Evolutionary conservation across 2,797 vertebrate species (phyloP), one percentile per base, ranked within the genome.

Genomic region (Clamator glandarius): DNA sequence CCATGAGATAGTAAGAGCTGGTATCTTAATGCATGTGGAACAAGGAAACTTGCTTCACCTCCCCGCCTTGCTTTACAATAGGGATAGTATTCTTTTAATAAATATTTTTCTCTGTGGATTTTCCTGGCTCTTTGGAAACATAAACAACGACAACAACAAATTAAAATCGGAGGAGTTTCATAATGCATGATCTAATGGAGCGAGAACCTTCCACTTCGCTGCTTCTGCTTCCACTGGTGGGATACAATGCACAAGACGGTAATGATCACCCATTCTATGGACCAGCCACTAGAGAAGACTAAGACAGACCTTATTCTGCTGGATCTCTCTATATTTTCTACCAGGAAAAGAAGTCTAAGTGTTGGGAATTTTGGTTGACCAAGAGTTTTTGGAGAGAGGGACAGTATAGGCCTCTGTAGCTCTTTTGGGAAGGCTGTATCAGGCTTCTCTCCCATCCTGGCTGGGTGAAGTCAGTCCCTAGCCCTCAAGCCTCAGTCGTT

Each of bases 1-100:
- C 29, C 11, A 3, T 41, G 48, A 64, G 57, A 3, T 6, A 6
- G 2, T 0, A 18, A 36, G 24, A 42, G 39, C 5, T 23, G 31
- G 17, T 4, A 4, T 46, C 79, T 82, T 48, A 58, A 50, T 24
- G 39, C 15, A 2, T 6, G 3, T 58, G 42, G 42, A 48, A 1
- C 29, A 51, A 33, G 35, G 63, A 55, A 50, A 9, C 31, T 61
- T 36, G 2, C 8, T 29, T 15, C n/a, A n/a, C 28, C 59, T 39
- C 12, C 17, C n/a, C 3, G 20, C 3, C 26, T 59, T 52, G 19
- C 36, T 52, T 88, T 76, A n/a, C 11, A 15, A 6, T 28, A 67
- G 31, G 29, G 58, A 57, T 62, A 17, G 23, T 31, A 9, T 51
- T 76, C 14, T 52, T 55, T 23, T n/a, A 55, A 23, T 46, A 59